phyloP scores from a whole-genome alignment of 1,140 invertebrate genomes.

The Mizuhopecten yessoensis region DNA sequence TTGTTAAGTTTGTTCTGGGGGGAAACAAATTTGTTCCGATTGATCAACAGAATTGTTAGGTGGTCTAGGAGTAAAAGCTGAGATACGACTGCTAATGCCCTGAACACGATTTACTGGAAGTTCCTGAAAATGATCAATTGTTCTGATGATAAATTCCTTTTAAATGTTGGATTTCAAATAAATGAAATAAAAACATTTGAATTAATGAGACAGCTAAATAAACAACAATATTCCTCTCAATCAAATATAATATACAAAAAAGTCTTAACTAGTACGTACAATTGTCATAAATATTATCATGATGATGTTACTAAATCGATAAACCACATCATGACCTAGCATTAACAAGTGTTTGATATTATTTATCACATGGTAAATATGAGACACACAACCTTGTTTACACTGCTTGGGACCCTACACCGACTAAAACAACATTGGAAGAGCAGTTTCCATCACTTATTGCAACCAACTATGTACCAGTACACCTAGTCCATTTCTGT shows the following conservation, averaged over 20 bases:
- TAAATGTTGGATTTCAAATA: slow-evolving; percentile 36
- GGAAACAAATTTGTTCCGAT: background rate
- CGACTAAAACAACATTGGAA: background rate
- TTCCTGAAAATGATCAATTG: background rate
- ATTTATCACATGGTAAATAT: background rate
- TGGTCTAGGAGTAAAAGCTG: too few species aligned
- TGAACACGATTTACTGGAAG: background rate
- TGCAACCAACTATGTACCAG: background rate
- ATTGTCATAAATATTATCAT: slow-evolving; percentile 2
- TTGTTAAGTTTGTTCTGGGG: background rate
- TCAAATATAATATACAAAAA: slow-evolving; percentile 40
- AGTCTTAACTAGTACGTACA: background rate
- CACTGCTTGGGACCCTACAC: background rate
- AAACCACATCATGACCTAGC: slow-evolving; percentile 10
- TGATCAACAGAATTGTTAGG: background rate
- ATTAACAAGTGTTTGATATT: slow-evolving; percentile 35
- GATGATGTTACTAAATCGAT: background rate
- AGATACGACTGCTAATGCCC: too few species aligned
- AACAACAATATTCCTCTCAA: slow-evolving; percentile 33
- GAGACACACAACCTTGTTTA: slow-evolving; percentile 32
- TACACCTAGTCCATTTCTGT: background rate
- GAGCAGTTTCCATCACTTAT: background rate
- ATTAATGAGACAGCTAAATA: slow-evolving; percentile 16
- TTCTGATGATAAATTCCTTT: background rate
- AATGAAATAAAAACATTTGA: slow-evolving; percentile 30